Percentiles rank a stretch among this genome's conserved stretches.
Conservation (phyloP, 2,797 vertebrate species). For the Fistularia tabacaria region DNA sequence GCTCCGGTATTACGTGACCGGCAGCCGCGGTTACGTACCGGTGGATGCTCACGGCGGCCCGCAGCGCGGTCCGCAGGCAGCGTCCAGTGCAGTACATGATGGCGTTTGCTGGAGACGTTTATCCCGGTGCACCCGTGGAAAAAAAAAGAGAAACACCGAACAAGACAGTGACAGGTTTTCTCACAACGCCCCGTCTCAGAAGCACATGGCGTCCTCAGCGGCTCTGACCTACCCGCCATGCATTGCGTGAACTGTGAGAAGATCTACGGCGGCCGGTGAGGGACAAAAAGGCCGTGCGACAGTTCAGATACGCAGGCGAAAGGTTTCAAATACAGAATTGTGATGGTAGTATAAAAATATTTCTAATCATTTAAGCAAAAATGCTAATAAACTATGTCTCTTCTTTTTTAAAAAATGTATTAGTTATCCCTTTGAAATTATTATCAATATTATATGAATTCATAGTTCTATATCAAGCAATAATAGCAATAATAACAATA, state of each 20-base stretch:
- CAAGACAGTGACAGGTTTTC: not conserved
- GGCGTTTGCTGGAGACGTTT: not conserved
- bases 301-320: not conserved
- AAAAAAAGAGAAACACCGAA: not conserved
- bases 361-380: no score
- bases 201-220: conserved; percentile 78
- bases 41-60: conserved; percentile 47
- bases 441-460: no score
- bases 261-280: conserved; percentile 10
- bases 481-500: no score
- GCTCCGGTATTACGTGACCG: conserved; percentile 9
- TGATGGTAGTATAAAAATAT: no score
- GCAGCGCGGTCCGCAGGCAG: conserved; percentile 71
- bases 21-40: conserved; percentile 57
- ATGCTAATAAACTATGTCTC: no score
- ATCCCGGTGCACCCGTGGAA: no score
- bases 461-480: no score
- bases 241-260: conserved; percentile 42
- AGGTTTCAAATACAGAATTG: no score
- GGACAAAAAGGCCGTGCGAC: conserved; percentile 6
- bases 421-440: no score
- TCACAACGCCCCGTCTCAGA: conserved; percentile 38
- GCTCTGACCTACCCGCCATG: conserved; percentile 78
- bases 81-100: conserved; percentile 71
- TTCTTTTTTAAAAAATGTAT: no score